phyloP scores from a whole-genome alignment of 2,797 vertebrate genomes.

The Geotria australis region DNA sequence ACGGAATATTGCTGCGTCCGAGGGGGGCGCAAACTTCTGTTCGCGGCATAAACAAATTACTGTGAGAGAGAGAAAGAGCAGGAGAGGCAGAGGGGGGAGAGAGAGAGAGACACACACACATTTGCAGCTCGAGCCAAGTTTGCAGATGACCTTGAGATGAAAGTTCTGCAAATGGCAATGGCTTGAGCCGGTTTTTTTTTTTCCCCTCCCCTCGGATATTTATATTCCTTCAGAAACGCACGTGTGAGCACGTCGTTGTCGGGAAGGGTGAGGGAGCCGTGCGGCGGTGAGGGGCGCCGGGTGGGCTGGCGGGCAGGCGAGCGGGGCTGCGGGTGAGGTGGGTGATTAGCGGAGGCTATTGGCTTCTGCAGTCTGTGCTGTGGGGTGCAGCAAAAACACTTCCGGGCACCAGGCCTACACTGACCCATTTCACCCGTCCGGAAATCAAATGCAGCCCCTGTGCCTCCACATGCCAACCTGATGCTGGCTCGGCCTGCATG shows the following conservation, averaged over 20 bases:
- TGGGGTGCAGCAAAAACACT: no score
- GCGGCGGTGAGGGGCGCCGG: not conserved
- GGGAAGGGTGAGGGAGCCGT: not conserved
- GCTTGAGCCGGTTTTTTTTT: no score
- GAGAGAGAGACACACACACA: not conserved
- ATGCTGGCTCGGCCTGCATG: no score
- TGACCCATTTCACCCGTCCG: no score
- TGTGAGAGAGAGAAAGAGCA: not conserved
- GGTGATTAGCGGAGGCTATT: no score
- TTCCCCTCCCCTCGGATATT: no score
- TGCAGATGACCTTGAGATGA: not conserved
- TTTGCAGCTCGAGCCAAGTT: not conserved
- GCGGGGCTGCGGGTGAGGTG: not conserved
- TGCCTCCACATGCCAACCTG: no score
- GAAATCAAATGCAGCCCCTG: no score
- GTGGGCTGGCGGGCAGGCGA: not conserved
- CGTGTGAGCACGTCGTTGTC: not conserved
- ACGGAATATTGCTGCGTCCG: not conserved
- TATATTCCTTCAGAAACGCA: not conserved
- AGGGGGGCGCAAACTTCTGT: not conserved
- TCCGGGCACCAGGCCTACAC: no score
- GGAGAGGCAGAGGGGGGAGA: not conserved
- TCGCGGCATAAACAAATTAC: not conserved
- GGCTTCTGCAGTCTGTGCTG: no score
- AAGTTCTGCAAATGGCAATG: not conserved